Evolutionary conservation across 2,888 invertebrate species (phyloP), one percentile per base, ranked within the genome.

Genomic region (Athalia rosae): DNA sequence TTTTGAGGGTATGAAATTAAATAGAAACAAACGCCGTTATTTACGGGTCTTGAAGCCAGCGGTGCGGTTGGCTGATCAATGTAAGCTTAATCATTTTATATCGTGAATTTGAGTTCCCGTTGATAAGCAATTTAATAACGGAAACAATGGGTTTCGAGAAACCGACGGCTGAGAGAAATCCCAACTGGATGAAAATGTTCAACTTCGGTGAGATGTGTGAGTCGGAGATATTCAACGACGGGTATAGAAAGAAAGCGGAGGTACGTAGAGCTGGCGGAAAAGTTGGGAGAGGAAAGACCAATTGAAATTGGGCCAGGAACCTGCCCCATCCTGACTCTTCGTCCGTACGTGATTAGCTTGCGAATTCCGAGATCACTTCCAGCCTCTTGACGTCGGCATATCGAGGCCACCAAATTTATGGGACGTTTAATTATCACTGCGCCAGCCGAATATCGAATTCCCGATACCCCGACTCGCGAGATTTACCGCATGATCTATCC

Each of bases 341-440:
- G 71, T 13, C 67, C 63, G 77, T 58, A 79, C 78, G 78, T 73
- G 77, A 76, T 80, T 78, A 73, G 78, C 73, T 73, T 74, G 77
- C 67, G 45, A 73, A 79, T 71, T 47, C 64, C 66, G 50, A 59
- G 71, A 63, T 79, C 74, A 69, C 50, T 53, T 76, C 77, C 66
- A 77, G 76, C 76, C 76, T 74, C 79, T 76, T 77, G 79, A 77
- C 66, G 79, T 74, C 74, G 76, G 80, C 80, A 76, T 77, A 79
- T 80, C 78, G 78, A 59, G 76, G 77, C 80, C 79, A 77, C 47
- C 45, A 56, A 78, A 80, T 80, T 79, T 80, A 80, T 80, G 78
- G 79, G 76, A 80, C 78, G 77, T 80, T 80, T 77, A 80, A 80
- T 80, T 80, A 80, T 80, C 80, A 78, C 79, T 76, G 66, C 77